Evolutionary conservation across 2,797 vertebrate genomes (phyloP), one percentile per base, ranked within the genome.

Genomic region (Gymnoscopelus braueri): DNA sequence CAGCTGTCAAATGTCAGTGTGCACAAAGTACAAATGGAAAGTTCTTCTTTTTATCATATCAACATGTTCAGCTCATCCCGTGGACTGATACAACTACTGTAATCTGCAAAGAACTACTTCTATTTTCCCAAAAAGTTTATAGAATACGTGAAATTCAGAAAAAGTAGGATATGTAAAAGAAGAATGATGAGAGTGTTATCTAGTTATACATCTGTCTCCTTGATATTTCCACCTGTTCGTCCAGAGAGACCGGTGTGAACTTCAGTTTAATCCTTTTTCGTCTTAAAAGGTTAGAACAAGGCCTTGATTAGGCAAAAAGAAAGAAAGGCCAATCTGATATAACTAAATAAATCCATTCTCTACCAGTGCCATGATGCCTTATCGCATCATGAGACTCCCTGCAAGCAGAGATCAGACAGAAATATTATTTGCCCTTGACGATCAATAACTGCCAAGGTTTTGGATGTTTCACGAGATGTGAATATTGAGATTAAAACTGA

Each of bases 401-500:
- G 56, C 64, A 48, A 66, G 51, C 51, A 49, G 51, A 69, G 67
- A 80, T 70, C 69, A 77, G 3, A 68, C 14, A 7, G 44, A 67
- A 73, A 76, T 14, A 15, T 39, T 39, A 39, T 47, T 32, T 35
- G 51, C 24, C 58, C 52, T 63, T 19, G 47, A 60, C 68, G 57
- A 64, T 66, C 35, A 8, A 8, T 53, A 55, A 65, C 35, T 39
- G 15, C 57, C 67, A 78, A 5, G 5, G 6, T 44, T 56, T 39
- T 5, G 11, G 65, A 70, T 66, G 48, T 32, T 65, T 63, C 47
- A 54, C 14, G 57, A 75, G 75, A 75, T 55, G 29, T 26, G 55
- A 74, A 60, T 76, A 67, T 19, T 63, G 50, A 69, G 65, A 83
- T 74, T 72, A 75, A 19, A 74, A 60, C 4, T 35, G 19, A 55